Percentiles rank a stretch among this genome's conserved stretches.
Conservation (phyloP, 1,140 invertebrate species). For the Stegodyphus mimosarum region DNA sequence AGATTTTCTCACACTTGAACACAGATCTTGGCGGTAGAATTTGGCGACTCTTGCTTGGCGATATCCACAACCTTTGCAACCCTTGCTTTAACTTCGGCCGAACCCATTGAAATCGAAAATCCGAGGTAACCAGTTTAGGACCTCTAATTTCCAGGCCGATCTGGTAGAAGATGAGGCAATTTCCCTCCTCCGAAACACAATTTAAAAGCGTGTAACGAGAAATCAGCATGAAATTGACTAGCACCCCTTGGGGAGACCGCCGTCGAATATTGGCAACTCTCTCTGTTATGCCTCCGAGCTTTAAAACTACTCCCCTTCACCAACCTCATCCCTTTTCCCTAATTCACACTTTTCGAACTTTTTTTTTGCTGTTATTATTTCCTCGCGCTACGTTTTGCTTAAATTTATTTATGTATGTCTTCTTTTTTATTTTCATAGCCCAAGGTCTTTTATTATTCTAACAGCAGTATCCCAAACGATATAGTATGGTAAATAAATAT, state of each 20-base stretch:
- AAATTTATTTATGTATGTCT: constrained; percentile 61
- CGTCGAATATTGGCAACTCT: constrained; percentile 53
- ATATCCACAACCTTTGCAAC: constrained; percentile 6
- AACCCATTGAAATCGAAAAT: constrained; percentile 60
- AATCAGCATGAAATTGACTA: constrained; percentile 61
- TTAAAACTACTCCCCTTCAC: constrained; percentile 33
- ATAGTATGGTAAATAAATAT: background rate
- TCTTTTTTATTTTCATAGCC: constrained; percentile 36
- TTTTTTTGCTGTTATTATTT: constrained; percentile 57
- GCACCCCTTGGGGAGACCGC: constrained; percentile 34
- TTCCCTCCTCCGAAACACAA: constrained; percentile 59
- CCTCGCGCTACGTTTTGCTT: constrained; percentile 48
- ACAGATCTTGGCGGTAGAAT: no score
- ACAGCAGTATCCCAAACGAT: no score
- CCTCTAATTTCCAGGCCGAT: constrained; percentile 59
- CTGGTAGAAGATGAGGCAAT: constrained; percentile 56
- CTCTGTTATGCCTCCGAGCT: constrained; percentile 46
- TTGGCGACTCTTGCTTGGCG: no score
- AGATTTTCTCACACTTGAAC: no score
- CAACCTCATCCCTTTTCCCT: constrained; percentile 9
- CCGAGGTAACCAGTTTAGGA: constrained; percentile 60
- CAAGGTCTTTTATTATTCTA: constrained; percentile 49
- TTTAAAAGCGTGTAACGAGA: constrained; percentile 61
- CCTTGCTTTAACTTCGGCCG: constrained; percentile 54
- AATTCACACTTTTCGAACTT: constrained; percentile 59